A percentile compares a stretch with the other conserved stretches of the same genome.
phyloP scores from a whole-genome alignment of 2,113 vertebrate species.

The Steatornis caripensis region DNA sequence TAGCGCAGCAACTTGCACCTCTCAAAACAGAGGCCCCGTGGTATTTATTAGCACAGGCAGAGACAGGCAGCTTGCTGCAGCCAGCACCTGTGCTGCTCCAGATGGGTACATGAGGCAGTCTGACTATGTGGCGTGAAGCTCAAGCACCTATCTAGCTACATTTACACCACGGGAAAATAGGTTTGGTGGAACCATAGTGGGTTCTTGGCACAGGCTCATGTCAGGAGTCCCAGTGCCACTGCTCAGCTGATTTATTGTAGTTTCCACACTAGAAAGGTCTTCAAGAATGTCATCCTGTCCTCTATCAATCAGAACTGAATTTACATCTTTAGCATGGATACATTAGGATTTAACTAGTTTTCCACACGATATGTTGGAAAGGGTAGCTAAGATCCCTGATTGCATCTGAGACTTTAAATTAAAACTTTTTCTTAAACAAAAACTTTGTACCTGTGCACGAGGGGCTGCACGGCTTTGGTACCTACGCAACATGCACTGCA shows the following conservation, averaged over 20 bases:
- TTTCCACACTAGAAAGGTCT: not conserved
- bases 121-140: not conserved
- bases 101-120: rapidly evolving
- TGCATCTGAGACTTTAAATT: not conserved
- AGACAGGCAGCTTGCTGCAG: not conserved
- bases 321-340: not conserved
- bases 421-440: not conserved
- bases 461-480: not conserved
- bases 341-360: not conserved
- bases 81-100: not conserved
- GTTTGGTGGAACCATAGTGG: not conserved
- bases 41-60: not conserved
- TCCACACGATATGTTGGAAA: not conserved
- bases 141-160: not conserved
- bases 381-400: not conserved
- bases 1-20: not conserved
- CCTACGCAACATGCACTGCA: not conserved
- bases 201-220: not conserved
- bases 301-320: not conserved
- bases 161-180: not conserved
- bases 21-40: not conserved
- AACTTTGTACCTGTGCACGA: not conserved
- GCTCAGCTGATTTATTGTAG: not conserved
- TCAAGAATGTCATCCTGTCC: not conserved
- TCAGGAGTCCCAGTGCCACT: not conserved